A percentile compares a stretch with the other conserved stretches of the same genome.
These are phyloP conservation scores for Smittia sp. DNA, from an alignment of 2,888 invertebrate species.

Conservation along the genomic window DNA sequence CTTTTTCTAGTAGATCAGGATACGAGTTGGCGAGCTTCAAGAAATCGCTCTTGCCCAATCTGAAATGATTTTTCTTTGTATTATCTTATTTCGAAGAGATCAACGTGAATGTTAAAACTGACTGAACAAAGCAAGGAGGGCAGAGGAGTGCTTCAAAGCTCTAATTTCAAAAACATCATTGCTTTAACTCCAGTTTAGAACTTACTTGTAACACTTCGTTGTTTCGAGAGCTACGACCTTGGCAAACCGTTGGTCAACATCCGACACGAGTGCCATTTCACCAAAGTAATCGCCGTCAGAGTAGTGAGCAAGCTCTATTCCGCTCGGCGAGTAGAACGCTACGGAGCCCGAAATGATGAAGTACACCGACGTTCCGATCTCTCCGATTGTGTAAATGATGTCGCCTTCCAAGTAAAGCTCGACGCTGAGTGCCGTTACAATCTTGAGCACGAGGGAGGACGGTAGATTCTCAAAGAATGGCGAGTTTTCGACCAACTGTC, in stretches of 20 bases:
- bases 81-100: too few species aligned
- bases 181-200: not conserved
- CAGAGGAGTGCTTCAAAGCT: not conserved
- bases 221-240: slow-evolving; percentile 35
- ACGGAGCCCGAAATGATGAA: slow-evolving; percentile 54
- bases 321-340: slow-evolving; percentile 49
- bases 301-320: slow-evolving; percentile 50
- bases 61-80: not conserved
- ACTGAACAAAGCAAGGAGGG: too few species aligned
- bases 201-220: slow-evolving; percentile 39
- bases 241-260: not conserved
- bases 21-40: slow-evolving; percentile 16
- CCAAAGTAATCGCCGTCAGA: slow-evolving; percentile 50
- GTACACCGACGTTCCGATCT: slow-evolving; percentile 52
- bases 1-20: slow-evolving; percentile 34
- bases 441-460: slow-evolving; percentile 47
- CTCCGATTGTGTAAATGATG: slow-evolving; percentile 50
- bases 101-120: too few species aligned
- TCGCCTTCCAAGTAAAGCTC: slow-evolving; percentile 52
- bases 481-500: slow-evolving; percentile 52
- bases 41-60: slow-evolving; percentile 30
- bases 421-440: slow-evolving; percentile 48
- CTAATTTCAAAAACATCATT: not conserved
- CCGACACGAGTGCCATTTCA: slow-evolving; percentile 45
- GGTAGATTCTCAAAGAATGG: slow-evolving; percentile 52